Evolutionary conservation across 2,113 vertebrate genomes (phyloP), one percentile per base, ranked within the genome.

Genomic region (Platichthys flesus): DNA sequence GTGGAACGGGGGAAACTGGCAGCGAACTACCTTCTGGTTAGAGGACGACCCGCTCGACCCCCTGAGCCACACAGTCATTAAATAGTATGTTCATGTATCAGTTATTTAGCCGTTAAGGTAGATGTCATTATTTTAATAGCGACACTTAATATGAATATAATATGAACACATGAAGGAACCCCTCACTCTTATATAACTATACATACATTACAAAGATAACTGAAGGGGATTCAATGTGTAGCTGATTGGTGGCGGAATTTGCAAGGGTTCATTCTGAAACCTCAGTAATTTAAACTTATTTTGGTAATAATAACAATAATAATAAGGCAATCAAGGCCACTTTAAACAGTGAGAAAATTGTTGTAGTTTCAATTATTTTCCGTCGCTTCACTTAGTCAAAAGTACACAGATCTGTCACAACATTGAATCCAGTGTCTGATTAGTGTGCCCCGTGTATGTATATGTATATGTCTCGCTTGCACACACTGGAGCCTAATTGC

Each of bases 401-500:
- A 18, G 6, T 1, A 51, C 16, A 54, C n/a, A 8, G 9, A 9
- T 37, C 35, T 37, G 35, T 37, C 35, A 37, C 35, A 37, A 9
- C 35, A 37, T 37, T 37, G 9, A 37, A 9, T 9, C 35, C 35
- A 37, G 35, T 37, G 35, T 37, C 12, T 47, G 45, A 47, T 47
- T 14, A 16, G 45, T 16, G 45, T 47, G 3, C 3, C 6, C 47
- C 5, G 16, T 51, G 18, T 20, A 20, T 51, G 21, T 40, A 14
- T 21, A 21, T 16, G 45, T 47, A 5, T 20, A 21, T 8, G 7
- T 64, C 51, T 79, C 55, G 51, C 31, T 72, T 61, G 72, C 42
- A 73, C 51, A 60, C 37, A 59, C 67, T 79, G n/a, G 15, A 64
- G 68, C 75, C 77, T 89, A 86, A 86, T 82, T 88, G 82, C 78